Base-by-base conservation (phyloP, 2,113 vertebrate genomes). In the Mus pahari region DNA sequence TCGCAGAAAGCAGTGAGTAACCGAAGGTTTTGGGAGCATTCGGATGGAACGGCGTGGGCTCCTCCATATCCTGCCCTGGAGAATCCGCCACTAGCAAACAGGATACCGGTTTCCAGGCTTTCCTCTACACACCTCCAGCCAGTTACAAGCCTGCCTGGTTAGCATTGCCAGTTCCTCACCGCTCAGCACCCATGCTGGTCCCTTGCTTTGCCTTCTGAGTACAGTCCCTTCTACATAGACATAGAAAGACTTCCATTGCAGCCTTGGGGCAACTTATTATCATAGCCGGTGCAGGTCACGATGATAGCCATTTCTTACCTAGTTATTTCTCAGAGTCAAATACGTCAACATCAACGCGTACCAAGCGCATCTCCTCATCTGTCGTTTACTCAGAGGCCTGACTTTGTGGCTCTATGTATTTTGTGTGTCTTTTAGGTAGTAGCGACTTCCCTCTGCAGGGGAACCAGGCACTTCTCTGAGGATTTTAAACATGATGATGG, bases 241-340 rank as follows among this genome's bases (percentile, higher is more conserved):
- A 6, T 11, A 78, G 39, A 26, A 26, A 53, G 9, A 6, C 68
- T 81, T 22, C 33, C 39, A 33, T 60, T 53, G 12, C 73, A 16
- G 22, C 13, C 60, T 89, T 70, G 0, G 0, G 20, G 71, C 45
- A 89, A 42, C 19, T 48, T 53, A 36, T 31, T 22, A 66, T 17
- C 39, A n/a, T 3, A 39, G 36, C 9, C 64, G 77, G 24, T 8
- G 53, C 64, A 39, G 60, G 73, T 14, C 9, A 83, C 3, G 28
- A 3, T 17, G 60, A 0, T 13, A 33, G 17, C 0, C 17, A 60
- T 74, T 74, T 70, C 75, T 86, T 73, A 64, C 16, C 16, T 33
- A 64, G 9, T 50, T 87, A 86, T 92, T 93, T 92, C 58, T 93
- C 17, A 20, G 95, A 86, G 42, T 92, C 90, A 91, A 87, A 89